A percentile compares a stretch with the other conserved stretches of the same genome.
Conservation (phyloP, 2,888 invertebrate species). For the Epinotia ramella region DNA sequence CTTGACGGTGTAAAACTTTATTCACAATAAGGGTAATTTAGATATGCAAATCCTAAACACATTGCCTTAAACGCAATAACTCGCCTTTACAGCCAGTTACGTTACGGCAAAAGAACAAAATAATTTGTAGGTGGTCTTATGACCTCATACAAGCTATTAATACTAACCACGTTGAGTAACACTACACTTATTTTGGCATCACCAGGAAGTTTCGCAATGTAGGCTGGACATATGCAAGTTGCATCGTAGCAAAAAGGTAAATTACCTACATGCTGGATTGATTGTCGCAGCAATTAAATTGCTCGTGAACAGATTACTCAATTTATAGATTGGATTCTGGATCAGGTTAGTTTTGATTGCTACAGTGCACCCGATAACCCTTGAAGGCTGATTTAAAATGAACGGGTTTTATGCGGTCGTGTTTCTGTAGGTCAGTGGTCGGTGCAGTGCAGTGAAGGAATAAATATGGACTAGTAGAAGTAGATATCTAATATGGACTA, state of each 20-base stretch:
- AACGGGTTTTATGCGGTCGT: neutral
- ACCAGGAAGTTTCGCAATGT: constrained; percentile 39
- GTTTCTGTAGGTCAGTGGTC: neutral
- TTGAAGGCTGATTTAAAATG: constrained; percentile 7
- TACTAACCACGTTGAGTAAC: constrained; percentile 33
- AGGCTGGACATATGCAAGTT: constrained; percentile 34
- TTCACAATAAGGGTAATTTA: constrained; percentile 22
- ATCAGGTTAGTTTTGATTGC: constrained; percentile 20
- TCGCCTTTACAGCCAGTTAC: constrained; percentile 29
- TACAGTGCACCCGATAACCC: constrained; percentile 4
- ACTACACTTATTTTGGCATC: constrained; percentile 46
- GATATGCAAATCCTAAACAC: constrained; percentile 39
- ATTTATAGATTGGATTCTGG: constrained; percentile 17
- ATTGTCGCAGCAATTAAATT: constrained; percentile 42
- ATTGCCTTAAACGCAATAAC: constrained; percentile 36
- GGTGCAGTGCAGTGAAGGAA: neutral
- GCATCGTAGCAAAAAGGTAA: constrained; percentile 42
- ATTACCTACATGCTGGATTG: constrained; percentile 33
- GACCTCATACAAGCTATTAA: constrained; percentile 29
- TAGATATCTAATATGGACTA: too few relatives aligned
- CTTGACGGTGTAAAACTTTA: constrained; percentile 18
- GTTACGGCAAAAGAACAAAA: constrained; percentile 40
- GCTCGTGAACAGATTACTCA: constrained; percentile 24
- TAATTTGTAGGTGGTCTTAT: constrained; percentile 39
- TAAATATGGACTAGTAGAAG: too few relatives aligned